These are phyloP conservation scores for Malurus elegans DNA, from an alignment of 2,113 vertebrate species.

Conservation along the genomic window DNA sequence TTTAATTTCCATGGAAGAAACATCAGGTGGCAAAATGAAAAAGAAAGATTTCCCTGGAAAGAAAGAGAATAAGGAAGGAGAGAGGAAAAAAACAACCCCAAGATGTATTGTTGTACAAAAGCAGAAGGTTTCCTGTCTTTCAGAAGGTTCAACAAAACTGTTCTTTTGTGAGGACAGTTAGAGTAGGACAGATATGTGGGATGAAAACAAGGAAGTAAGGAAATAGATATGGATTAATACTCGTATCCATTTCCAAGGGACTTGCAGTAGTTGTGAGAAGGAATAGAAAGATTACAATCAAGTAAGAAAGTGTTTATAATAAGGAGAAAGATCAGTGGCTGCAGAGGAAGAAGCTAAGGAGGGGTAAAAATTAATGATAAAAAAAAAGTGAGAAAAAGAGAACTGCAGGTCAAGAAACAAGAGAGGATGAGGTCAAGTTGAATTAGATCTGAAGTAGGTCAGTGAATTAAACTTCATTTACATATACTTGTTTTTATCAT, in stretches of 20 bases:
- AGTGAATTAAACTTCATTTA: constrained; percentile 28
- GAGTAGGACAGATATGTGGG: not conserved
- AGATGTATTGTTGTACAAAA: not conserved
- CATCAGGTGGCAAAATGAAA: not conserved
- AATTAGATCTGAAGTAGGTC: not conserved
- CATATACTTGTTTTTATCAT: not conserved
- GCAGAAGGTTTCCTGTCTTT: not conserved
- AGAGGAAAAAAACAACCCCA: rapidly evolving
- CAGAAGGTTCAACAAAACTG: not conserved
- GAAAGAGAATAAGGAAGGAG: not conserved
- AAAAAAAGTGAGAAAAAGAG: not conserved
- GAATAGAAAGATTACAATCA: not conserved
- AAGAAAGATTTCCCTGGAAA: not conserved
- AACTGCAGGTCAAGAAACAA: not conserved
- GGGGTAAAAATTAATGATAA: not conserved
- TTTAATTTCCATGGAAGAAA: not conserved
- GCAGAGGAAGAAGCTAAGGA: not conserved
- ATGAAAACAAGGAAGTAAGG: not conserved
- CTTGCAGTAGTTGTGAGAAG: not conserved
- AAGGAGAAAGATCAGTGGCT: not conserved
- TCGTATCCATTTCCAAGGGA: not conserved
- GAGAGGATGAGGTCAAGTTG: not conserved
- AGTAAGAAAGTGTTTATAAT: not conserved
- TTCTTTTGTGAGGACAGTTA: not conserved
- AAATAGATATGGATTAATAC: not conserved